Evolutionary conservation across 1,140 invertebrate species (phyloP).

Genomic region (Drosophila pseudoananassae): DNA sequence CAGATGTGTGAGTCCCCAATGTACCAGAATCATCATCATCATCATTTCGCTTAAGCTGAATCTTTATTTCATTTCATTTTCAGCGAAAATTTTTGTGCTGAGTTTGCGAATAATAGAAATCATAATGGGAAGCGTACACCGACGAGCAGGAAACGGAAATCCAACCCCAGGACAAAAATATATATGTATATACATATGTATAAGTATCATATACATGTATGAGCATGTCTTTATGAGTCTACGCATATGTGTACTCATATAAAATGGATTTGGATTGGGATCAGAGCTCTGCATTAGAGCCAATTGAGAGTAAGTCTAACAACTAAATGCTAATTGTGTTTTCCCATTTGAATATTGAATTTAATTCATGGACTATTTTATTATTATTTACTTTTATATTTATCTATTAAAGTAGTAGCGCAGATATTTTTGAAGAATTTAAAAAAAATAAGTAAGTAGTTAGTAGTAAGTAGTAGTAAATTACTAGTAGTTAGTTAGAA

Average conservation of each 20-base stretch:
- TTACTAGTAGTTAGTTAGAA: too few relatives aligned
- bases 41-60: constrained; percentile 44
- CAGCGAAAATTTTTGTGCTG: constrained; percentile 46
- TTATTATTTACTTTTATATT: too few relatives aligned
- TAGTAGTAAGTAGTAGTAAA: too few relatives aligned
- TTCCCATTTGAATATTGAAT: neutral
- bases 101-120: constrained; percentile 52
- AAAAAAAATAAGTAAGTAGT: too few relatives aligned
- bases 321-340: neutral
- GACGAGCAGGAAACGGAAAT: constrained; percentile 24
- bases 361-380: too few relatives aligned
- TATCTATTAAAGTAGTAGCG: too few relatives aligned
- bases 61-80: constrained; percentile 61
- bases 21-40: constrained; percentile 29
- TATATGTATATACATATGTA: too few relatives aligned
- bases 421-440: too few relatives aligned
- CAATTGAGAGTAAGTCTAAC: neutral
- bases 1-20: constrained; percentile 33
- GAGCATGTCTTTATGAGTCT: neutral
- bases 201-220: neutral
- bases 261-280: neutral
- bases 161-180: constrained; percentile 3
- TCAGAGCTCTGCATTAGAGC: neutral
- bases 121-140: constrained; percentile 26
- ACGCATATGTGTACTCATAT: neutral